These are phyloP conservation scores for Ceuthmochares aereus DNA, from an alignment of 2,113 vertebrate genomes.

Conservation along the genomic window DNA sequence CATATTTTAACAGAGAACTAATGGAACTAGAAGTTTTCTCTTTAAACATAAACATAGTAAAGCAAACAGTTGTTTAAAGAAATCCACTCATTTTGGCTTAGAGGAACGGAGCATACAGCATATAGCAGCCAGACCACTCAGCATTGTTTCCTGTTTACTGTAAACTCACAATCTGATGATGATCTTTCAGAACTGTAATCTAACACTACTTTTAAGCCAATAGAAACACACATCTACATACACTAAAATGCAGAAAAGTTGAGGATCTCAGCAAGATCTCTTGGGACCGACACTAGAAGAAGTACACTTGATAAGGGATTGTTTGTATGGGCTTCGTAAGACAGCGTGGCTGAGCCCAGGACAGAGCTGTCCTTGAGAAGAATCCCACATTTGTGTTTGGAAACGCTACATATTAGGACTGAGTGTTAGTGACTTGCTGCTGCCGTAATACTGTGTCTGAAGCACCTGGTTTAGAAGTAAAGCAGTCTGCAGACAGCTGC, in stretches of 20 bases:
- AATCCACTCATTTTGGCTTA: neutral
- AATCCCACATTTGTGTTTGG: neutral
- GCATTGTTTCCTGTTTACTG: neutral
- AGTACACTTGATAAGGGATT: neutral
- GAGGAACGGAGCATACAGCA: neutral
- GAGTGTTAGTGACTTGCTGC: neutral
- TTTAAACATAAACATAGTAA: neutral
- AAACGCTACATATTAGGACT: neutral
- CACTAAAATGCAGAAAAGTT: neutral
- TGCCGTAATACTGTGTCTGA: neutral
- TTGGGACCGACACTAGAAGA: neutral
- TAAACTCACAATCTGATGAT: accelerated
- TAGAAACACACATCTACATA: neutral
- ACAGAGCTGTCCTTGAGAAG: neutral
- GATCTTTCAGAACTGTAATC: neutral
- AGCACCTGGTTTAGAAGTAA: neutral
- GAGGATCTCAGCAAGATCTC: neutral
- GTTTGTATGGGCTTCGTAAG: neutral
- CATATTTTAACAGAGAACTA: neutral
- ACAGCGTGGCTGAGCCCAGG: neutral
- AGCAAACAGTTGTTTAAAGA: neutral
- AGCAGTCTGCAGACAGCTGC: neutral
- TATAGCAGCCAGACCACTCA: neutral
- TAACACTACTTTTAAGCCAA: neutral
- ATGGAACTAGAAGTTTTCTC: neutral